These are phyloP conservation scores for Leucopsar rothschildi DNA, from an alignment of 2,113 vertebrate genomes.

Conservation along the genomic window DNA sequence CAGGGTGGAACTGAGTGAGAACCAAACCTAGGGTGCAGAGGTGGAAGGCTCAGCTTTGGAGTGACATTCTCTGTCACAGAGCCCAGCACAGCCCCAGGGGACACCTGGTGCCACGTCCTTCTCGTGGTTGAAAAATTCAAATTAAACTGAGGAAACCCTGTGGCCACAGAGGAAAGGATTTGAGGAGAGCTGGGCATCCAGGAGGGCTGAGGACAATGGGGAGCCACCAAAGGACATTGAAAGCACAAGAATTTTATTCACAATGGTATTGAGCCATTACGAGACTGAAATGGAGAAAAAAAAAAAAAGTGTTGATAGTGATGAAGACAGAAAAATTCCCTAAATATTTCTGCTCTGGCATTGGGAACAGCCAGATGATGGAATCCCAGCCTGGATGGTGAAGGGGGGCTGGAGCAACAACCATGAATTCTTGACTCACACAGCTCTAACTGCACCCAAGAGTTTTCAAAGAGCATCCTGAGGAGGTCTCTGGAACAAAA, in stretches of 20 bases:
- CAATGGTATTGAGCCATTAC: not conserved
- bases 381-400: not conserved
- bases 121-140: not conserved
- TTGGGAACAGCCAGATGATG: not conserved
- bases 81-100: not conserved
- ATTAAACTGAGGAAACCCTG: not conserved
- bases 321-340: slow-evolving; percentile 1
- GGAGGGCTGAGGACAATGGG: not conserved
- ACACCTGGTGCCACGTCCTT: accelerated
- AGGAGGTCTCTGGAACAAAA: slow-evolving; percentile 10
- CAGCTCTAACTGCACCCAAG: not conserved
- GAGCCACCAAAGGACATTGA: not conserved
- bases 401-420: not conserved
- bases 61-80: not conserved
- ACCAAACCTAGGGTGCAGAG: not conserved
- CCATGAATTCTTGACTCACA: not conserved
- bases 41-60: not conserved
- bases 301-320: not conserved
- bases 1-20: not conserved
- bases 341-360: not conserved
- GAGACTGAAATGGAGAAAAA: accelerated
- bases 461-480: not conserved
- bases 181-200: not conserved
- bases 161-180: not conserved
- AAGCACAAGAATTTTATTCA: not conserved